Evolutionary conservation across 2,113 vertebrate species (phyloP).

Genomic region (Pterocles orientalis): DNA sequence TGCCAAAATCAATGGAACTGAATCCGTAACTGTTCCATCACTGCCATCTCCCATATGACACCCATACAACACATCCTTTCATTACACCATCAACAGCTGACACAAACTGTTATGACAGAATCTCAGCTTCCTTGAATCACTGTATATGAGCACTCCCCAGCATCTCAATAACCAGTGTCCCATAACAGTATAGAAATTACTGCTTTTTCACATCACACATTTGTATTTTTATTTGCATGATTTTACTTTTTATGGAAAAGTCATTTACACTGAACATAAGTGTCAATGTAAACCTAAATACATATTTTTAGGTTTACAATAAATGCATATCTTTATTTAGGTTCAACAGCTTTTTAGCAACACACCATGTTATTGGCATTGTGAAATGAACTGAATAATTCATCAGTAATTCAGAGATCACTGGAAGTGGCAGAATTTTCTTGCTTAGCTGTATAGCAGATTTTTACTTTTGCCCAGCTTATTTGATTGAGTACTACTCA

Average conservation of each 20-base stretch:
- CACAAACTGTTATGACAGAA: background rate
- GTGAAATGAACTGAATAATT: background rate
- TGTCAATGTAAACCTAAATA: background rate
- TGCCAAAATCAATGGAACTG: background rate
- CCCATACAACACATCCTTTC: background rate
- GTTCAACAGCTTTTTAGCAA: background rate
- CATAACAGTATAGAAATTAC: background rate
- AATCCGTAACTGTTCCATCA: background rate
- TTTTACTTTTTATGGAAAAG: background rate
- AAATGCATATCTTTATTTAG: background rate
- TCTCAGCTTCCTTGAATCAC: background rate
- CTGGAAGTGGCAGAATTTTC: background rate
- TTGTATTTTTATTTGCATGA: background rate
- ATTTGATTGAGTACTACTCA: background rate
- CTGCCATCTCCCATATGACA: background rate
- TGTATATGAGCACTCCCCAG: background rate
- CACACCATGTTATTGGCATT: background rate
- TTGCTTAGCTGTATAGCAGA: background rate
- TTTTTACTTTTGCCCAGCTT: background rate
- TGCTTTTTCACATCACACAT: background rate
- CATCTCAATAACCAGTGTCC: background rate
- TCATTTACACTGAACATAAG: background rate
- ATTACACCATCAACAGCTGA: background rate
- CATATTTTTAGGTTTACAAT: background rate
- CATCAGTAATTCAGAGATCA: background rate